Evolutionary conservation across 2,888 invertebrate species (phyloP), one percentile per base, ranked within the genome.

Genomic region (Tetranychus piercei): DNA sequence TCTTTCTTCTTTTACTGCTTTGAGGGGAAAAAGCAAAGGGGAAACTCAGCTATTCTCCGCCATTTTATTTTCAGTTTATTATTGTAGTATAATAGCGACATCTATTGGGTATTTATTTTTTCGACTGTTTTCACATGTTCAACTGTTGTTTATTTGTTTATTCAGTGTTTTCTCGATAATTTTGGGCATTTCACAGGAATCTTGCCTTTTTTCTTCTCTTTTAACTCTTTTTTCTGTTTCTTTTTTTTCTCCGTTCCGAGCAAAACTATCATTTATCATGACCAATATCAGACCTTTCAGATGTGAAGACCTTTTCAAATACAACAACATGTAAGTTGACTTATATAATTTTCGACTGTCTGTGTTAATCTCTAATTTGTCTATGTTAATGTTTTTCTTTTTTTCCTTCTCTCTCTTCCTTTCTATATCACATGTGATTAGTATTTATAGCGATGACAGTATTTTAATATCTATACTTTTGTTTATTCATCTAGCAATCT

Each of bases 221-320:
- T 55, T 55, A 55, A 55, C 55, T 55, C 9, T 55, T 55, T 55
- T 15, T 45, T 45, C 15, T 55, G 6, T 55, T 55, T 9, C 8
- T 55, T 55, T 15, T 55, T 9, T 55, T 55, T 55, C 55, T 8
- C 55, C 15, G 55, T 2, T 55, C 15, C 34, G 34, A 5, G 5
- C 34, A 5, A 5, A 34, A 66, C n/a, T 11, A 11, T 7, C 15
- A 66, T n/a, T 66, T 6, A 73, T 9, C 45, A 73, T 73, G 95
- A 93, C 94, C 6, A 92, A 93, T 7, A 86, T 95, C 79, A 85
- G 94, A 77, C 92, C 93, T 18, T 95, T 96, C 82, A 91, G 89
- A 1, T 94, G 94, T 81, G 89, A 92, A 82, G 96, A 96, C 84
- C 88, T 96, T 85, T 89, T 95, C 81, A 91, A 89, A 84, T 95